These are phyloP conservation scores for Cremastinae sp. DNA, from an alignment of 2,888 invertebrate species.

Conservation along the genomic window DNA sequence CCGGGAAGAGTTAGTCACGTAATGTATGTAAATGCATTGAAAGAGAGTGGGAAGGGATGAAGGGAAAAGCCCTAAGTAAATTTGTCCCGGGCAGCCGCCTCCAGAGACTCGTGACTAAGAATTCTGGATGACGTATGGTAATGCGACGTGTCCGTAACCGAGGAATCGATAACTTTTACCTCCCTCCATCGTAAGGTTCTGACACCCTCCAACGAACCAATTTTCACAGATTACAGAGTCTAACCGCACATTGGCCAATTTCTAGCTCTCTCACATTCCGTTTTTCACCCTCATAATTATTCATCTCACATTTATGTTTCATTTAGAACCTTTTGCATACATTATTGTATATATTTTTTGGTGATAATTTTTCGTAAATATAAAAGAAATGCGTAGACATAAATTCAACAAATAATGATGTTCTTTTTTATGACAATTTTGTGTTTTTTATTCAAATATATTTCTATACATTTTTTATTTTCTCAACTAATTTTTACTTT, in stretches of 20 bases:
- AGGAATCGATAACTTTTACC: constrained; percentile 55
- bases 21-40: constrained; percentile 20
- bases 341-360: no score
- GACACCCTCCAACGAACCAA: constrained; percentile 30
- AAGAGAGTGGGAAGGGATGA: constrained; percentile 19
- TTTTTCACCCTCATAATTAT: background rate
- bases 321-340: background rate
- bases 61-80: constrained; percentile 58
- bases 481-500: no score
- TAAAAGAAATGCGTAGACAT: no score
- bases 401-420: no score
- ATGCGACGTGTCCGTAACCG: constrained; percentile 47
- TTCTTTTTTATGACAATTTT: no score
- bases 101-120: constrained; percentile 60
- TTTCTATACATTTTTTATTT: no score
- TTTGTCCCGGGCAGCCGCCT: constrained; percentile 39
- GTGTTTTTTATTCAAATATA: no score
- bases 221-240: constrained; percentile 54
- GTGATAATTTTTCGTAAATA: no score
- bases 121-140: constrained; percentile 63
- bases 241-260: constrained; percentile 36
- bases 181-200: constrained; percentile 14
- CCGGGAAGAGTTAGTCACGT: constrained; percentile 39
- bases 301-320: background rate
- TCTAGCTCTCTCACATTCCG: constrained; percentile 14